Percentiles rank a stretch among this genome's conserved stretches.
These are phyloP conservation scores for Callionymus lyra DNA, from an alignment of 2,113 vertebrate species.

Conservation along the genomic window DNA sequence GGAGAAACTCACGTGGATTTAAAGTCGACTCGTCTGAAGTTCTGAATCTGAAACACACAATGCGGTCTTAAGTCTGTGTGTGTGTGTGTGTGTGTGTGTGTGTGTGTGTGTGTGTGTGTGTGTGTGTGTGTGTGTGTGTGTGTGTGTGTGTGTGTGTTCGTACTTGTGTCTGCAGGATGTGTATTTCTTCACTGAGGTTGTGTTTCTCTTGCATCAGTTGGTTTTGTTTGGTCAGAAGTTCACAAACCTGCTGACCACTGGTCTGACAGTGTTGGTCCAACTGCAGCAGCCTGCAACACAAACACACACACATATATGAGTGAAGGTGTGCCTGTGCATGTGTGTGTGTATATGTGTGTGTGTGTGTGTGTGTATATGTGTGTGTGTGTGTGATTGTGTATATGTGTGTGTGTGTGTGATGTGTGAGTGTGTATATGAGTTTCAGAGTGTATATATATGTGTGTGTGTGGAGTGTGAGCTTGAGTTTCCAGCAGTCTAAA, in stretches of 20 bases:
- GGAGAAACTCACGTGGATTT: too few relatives aligned
- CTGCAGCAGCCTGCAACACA: conserved; percentile 77
- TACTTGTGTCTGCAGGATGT: conserved; percentile 69
- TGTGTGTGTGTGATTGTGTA: too few relatives aligned
- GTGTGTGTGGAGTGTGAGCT: conserved; percentile 1
- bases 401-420: conserved; percentile 8
- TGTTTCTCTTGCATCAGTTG: conserved; percentile 81
- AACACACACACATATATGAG: conserved; percentile 22
- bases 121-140: too few relatives aligned
- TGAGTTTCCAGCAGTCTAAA: conserved; percentile 30
- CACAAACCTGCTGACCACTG: conserved; percentile 83
- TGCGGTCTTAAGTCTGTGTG: not conserved
- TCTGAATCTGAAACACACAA: conserved; percentile 1
- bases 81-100: conserved; percentile 8
- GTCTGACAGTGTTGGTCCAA: conserved; percentile 84
- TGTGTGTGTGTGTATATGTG: not conserved
- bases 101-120: too few relatives aligned
- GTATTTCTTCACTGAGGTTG: conserved; percentile 73
- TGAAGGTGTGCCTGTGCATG: not conserved
- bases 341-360: not conserved
- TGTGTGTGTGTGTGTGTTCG: conserved; percentile 8
- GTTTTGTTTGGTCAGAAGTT: conserved; percentile 83
- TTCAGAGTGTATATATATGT: conserved; percentile 2
- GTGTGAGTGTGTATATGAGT: too few relatives aligned
- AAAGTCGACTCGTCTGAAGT: too few relatives aligned